Percentiles rank a stretch among this genome's conserved stretches.
Conservation (phyloP, 37 sponge, comb jelly and placozoan species). For the Lycopodina hypogea region DNA sequence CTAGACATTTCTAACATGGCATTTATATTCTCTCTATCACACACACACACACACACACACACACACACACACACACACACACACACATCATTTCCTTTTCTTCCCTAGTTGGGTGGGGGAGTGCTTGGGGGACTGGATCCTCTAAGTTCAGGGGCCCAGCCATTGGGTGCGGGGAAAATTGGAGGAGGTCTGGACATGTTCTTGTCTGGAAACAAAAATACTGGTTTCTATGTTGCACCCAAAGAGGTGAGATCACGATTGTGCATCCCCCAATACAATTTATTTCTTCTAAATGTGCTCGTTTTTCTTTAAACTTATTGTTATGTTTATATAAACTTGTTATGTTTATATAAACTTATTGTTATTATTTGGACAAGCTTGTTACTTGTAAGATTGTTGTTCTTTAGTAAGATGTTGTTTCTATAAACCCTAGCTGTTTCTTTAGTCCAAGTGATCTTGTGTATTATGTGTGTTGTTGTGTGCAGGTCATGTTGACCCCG, state of each 20-base stretch:
- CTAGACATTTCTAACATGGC: too few species aligned
- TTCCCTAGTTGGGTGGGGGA: background rate
- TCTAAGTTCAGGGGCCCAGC: constrained; percentile 3
- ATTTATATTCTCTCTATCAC: too few species aligned
- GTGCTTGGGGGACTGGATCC: background rate
- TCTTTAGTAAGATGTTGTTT: background rate
- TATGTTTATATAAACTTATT: too few species aligned
- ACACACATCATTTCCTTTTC: background rate
- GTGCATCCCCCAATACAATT: background rate
- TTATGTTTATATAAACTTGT: too few species aligned
- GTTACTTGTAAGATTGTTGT: background rate
- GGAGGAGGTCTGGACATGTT: constrained; percentile 27
- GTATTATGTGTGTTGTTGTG: too few species aligned
- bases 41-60: background rate
- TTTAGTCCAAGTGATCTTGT: too few species aligned
- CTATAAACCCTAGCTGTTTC: background rate
- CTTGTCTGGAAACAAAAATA: background rate
- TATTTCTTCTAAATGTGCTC: too few species aligned
- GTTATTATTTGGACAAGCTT: too few species aligned
- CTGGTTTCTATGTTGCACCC: constrained; percentile 38
- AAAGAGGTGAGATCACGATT: constrained; percentile 23
- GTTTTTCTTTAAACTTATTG: too few species aligned
- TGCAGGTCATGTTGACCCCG: constrained; percentile 73
- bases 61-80: background rate
- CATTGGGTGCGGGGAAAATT: background rate